phyloP scores from a whole-genome alignment of 2,888 invertebrate species.

The Imbricaverruca yamaguchii region DNA sequence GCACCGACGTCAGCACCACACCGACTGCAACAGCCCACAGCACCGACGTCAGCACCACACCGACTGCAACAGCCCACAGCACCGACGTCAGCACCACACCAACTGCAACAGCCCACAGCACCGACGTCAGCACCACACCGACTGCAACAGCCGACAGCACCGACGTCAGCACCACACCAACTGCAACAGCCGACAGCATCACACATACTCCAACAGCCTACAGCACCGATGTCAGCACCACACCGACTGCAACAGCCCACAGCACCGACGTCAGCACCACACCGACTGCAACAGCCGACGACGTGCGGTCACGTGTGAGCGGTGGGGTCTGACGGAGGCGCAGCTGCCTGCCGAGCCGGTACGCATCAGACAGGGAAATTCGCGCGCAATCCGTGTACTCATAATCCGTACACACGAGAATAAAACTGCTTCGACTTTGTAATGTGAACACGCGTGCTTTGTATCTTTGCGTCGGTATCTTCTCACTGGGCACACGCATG shows the following conservation, averaged over 20 bases:
- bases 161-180: conserved; percentile 80
- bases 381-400: too few species aligned
- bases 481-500: too few species aligned
- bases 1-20: conserved; percentile 81
- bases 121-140: conserved; percentile 83
- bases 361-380: too few species aligned
- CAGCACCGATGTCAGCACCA: conserved; percentile 83
- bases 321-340: too few species aligned
- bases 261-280: conserved; percentile 86
- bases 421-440: too few species aligned
- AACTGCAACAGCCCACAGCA: conserved; percentile 65
- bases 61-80: conserved; percentile 79
- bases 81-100: conserved; percentile 85
- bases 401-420: too few species aligned
- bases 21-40: conserved; percentile 88
- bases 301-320: too few species aligned
- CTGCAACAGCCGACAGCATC: conserved; percentile 83
- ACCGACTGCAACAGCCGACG: conserved; percentile 72
- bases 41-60: too few species aligned
- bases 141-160: conserved; percentile 93
- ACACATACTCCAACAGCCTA: conserved; percentile 57
- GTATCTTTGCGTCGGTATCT: too few species aligned
- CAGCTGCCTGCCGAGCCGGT: too few species aligned
- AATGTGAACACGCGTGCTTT: too few species aligned
- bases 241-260: conserved; percentile 52